These are phyloP conservation scores for Turritopsis dohrnii DNA, from an alignment of 30 jellyfish, hydroid and myxozoan genomes.

Conservation along the genomic window DNA sequence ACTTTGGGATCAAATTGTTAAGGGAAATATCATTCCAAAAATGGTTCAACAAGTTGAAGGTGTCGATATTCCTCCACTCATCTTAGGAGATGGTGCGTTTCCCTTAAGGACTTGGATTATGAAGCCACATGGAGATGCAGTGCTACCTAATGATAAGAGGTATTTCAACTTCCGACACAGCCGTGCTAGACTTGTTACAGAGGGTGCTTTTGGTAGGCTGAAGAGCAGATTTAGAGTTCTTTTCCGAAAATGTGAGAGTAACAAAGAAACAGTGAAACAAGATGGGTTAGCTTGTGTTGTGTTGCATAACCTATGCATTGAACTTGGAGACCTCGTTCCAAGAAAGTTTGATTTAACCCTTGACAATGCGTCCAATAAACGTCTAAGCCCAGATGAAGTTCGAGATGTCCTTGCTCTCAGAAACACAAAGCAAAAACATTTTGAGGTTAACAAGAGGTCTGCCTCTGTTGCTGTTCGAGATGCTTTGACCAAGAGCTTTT, in stretches of 20 bases:
- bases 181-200: constrained; percentile 70
- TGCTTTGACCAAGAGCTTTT: constrained; percentile 1
- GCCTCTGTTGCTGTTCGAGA: constrained; percentile 13
- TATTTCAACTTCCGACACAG: constrained; percentile 72
- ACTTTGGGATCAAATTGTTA: constrained; percentile 43
- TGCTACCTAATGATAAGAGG: constrained; percentile 42
- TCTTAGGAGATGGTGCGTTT: no score
- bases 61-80: constrained; percentile 43
- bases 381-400: constrained; percentile 9
- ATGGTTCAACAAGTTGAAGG: constrained; percentile 38
- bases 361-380: constrained; percentile 4
- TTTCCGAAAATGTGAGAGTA: no score
- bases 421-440: no score
- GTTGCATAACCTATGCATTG: constrained; percentile 51
- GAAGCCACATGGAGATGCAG: constrained; percentile 76
- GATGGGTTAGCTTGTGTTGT: no score
- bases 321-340: constrained; percentile 48
- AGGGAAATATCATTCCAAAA: constrained; percentile 41
- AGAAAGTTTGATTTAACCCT: constrained; percentile 38
- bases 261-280: no score
- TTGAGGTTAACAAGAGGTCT: constrained; percentile 2
- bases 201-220: constrained; percentile 73
- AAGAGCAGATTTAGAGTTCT: no score
- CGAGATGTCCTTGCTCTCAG: no score
- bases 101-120: constrained; percentile 36